Base-by-base conservation (phyloP, 2,888 invertebrate species). In the Acholoe squamosa region DNA sequence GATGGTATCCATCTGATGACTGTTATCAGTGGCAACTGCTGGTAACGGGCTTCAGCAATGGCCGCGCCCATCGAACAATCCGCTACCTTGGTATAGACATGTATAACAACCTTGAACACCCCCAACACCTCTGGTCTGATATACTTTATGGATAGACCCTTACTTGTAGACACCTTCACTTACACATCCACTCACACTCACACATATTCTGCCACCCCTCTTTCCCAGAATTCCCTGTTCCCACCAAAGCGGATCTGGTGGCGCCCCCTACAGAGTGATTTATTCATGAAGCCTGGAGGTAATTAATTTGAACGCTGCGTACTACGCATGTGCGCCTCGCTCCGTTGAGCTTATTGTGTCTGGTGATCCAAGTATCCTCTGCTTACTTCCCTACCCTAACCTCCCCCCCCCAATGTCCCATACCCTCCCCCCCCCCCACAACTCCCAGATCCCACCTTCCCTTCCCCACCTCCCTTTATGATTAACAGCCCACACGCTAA, bases 211-310 rank as follows among this genome's bases (percentile, higher is more conserved):
- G 31, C 76, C 31, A 28, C 61, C 19, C 61, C 61, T n/a, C 7
- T 61, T 14, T 61, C 61, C 61, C 76, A 76, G 76, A n/a, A 25
- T 76, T 25, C 80, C 80, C 33, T 7, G 33, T n/a, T 80, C 33
- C 80, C 80, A 10, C 33, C 80, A 43, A 14, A 33, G 22, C 34
- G 33, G 33, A 34, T 43, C 19, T 22, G 0, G 80, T 43, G 80
- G 22, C 80, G 33, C 34, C 80, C 80, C 43, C 80, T 86, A 14
- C 28, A 12, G 54, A 0, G 10, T 86, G 86, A 86, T 86, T 86
- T 86, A 86, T 86, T 86, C 86, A 86, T 86, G 86, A 86, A 86
- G 54, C 52, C 54, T 28, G 56, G 56, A 56, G 52, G 52, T 52
- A 52, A 56, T 54, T 86, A 54, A 86, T 54, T 86, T 86, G 86